phyloP scores from a whole-genome alignment of 2,113 vertebrate species.

The Acinonyx jubatus region DNA sequence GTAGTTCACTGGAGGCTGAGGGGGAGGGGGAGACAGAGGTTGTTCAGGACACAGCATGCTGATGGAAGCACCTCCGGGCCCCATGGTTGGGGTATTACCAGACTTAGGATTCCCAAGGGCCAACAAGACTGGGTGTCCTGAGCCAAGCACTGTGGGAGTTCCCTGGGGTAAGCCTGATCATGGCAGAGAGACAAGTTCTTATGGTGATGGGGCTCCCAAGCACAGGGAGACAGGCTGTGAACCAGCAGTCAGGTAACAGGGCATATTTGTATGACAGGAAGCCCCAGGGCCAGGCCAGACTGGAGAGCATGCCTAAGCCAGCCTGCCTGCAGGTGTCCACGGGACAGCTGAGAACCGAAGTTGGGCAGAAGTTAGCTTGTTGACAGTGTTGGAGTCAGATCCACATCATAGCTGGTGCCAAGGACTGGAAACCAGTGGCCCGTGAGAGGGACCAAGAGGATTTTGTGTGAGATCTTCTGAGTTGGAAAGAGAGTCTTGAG shows the following conservation, averaged over 20 bases:
- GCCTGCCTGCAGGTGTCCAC: neutral
- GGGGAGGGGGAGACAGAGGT: neutral
- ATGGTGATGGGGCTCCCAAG: neutral
- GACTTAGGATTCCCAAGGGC: neutral
- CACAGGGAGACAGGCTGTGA: neutral
- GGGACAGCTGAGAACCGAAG: neutral
- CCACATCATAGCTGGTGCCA: fast-evolving
- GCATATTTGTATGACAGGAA: neutral
- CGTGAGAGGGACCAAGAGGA: fast-evolving
- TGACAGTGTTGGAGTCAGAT: neutral
- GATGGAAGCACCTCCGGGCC: neutral
- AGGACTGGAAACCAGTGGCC: neutral
- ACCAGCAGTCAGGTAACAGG: neutral
- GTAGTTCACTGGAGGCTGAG: neutral
- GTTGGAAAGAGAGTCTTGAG: neutral
- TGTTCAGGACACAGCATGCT: neutral
- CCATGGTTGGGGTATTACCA: neutral
- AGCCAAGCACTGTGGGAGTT: neutral
- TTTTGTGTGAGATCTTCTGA: neutral
- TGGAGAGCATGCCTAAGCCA: neutral
- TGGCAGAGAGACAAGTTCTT: neutral
- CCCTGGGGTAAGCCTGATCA: neutral
- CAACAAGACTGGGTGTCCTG: neutral
- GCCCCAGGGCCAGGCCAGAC: neutral
- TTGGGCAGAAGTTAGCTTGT: neutral